Evolutionary conservation across 1,140 invertebrate genomes (phyloP).

Genomic region (Proctacanthus coquilletti): DNA sequence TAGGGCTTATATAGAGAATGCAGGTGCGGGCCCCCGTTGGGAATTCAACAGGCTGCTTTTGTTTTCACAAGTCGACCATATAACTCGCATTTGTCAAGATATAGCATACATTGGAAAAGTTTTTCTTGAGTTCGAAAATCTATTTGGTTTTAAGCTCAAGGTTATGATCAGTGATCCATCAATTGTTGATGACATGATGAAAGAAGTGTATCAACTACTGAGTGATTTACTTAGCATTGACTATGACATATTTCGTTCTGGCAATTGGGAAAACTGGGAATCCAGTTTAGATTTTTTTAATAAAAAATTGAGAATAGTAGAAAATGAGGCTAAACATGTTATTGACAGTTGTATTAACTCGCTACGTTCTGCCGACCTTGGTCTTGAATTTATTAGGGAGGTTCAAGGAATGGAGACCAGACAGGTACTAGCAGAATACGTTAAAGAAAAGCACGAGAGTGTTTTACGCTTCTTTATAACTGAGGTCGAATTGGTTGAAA

Average conservation of each 20-base stretch:
- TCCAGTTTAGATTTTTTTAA: constrained; percentile 60
- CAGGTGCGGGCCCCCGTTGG: constrained; percentile 69
- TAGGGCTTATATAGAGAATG: constrained; percentile 61
- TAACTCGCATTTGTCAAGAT: constrained; percentile 60
- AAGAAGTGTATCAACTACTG: constrained; percentile 35
- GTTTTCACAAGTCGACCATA: constrained; percentile 72
- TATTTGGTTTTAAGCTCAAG: constrained; percentile 73
- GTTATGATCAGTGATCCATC: constrained; percentile 70
- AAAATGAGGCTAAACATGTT: constrained; percentile 67
- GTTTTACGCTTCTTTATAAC: constrained; percentile 71
- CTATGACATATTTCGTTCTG: constrained; percentile 64
- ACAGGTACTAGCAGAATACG: constrained; percentile 47
- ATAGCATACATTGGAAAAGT: constrained; percentile 57
- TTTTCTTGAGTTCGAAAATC: constrained; percentile 73
- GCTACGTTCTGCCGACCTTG: constrained; percentile 59
- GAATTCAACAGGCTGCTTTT: constrained; percentile 71
- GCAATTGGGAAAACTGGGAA: constrained; percentile 69
- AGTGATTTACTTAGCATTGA: constrained; percentile 58
- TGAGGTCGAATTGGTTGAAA: constrained; percentile 54
- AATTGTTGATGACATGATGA: constrained; percentile 65
- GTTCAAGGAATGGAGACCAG: constrained; percentile 65
- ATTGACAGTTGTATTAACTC: constrained; percentile 74
- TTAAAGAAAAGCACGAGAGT: constrained; percentile 68
- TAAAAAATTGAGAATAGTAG: constrained; percentile 52
- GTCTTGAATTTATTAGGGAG: constrained; percentile 61